Conservation (phyloP, 2,888 invertebrate species). For the Coronaproctus castanopsis region DNA sequence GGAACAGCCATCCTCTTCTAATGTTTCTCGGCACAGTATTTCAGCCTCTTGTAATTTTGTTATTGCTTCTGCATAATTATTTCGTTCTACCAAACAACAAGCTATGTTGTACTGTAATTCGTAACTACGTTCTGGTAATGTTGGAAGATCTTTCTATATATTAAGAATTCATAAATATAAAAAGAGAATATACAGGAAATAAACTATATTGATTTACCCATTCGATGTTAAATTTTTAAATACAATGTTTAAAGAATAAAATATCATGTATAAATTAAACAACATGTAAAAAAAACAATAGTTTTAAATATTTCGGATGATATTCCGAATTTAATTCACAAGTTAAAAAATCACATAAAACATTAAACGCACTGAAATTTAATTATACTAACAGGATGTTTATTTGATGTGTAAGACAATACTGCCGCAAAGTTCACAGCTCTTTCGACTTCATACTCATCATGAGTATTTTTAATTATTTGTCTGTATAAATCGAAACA, state of each 20-base stretch:
- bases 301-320: no score
- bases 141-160: conserved; percentile 33
- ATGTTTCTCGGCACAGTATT: conserved; percentile 57
- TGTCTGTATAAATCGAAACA: conserved; percentile 68
- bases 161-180: no score
- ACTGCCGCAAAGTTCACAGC: conserved; percentile 87
- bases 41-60: conserved; percentile 63
- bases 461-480: conserved; percentile 72
- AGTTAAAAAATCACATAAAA: no score
- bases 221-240: no score
- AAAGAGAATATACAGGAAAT: no score
- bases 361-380: no score
- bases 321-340: no score
- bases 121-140: conserved; percentile 50
- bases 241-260: no score
- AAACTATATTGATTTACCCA: no score
- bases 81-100: conserved; percentile 53
- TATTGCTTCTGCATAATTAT: conserved; percentile 52
- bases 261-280: no score
- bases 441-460: conserved; percentile 90
- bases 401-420: conserved; percentile 50
- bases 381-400: conserved; percentile 35
- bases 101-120: conserved; percentile 83
- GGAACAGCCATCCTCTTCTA: conserved; percentile 72
- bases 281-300: no score